Evolutionary conservation across 2,888 invertebrate species (phyloP).

Genomic region (Drosophila maculinotata): DNA sequence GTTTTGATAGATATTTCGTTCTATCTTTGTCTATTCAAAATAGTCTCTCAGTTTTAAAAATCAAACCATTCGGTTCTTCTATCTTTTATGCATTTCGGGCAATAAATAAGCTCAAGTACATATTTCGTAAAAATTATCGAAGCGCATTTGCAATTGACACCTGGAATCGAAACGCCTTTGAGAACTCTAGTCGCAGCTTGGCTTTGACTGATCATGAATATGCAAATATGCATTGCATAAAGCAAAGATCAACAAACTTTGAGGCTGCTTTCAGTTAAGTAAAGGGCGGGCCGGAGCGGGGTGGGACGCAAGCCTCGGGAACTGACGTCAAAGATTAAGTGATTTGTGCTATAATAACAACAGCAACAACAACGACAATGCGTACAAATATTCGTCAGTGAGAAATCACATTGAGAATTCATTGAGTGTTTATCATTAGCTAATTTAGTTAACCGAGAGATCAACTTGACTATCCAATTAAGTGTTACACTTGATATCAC

Average conservation of each 20-base stretch:
- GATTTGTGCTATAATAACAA: slow-evolving; percentile 21
- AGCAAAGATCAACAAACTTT: slow-evolving; percentile 62
- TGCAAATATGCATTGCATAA: slow-evolving; percentile 37
- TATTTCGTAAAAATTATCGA: background rate
- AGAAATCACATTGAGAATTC: slow-evolving; percentile 24
- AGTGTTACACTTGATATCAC: background rate
- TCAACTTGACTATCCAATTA: slow-evolving; percentile 4
- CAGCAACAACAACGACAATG: slow-evolving; percentile 3
- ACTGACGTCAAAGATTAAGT: slow-evolving; percentile 42
- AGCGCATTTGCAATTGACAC: background rate
- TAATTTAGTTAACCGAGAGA: slow-evolving; percentile 1
- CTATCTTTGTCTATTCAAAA: too few species aligned
- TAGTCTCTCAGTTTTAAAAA: too few species aligned
- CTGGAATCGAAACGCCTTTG: background rate
- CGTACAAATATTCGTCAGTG: slow-evolving; percentile 12
- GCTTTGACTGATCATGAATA: slow-evolving; percentile 24
- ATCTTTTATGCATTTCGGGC: too few species aligned
- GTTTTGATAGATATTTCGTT: too few species aligned
- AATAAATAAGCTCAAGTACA: background rate
- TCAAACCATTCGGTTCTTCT: too few species aligned
- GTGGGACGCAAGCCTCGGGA: too few species aligned
- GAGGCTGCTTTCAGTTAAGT: background rate
- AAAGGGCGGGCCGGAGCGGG: slow-evolving; percentile 9
- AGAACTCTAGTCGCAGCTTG: background rate
- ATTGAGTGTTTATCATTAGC: slow-evolving; percentile 23